A percentile compares a stretch with the other conserved stretches of the same genome.
Evolutionary conservation across 1,140 invertebrate species (phyloP).

Genomic region (Pseudomyrmex concolor): DNA sequence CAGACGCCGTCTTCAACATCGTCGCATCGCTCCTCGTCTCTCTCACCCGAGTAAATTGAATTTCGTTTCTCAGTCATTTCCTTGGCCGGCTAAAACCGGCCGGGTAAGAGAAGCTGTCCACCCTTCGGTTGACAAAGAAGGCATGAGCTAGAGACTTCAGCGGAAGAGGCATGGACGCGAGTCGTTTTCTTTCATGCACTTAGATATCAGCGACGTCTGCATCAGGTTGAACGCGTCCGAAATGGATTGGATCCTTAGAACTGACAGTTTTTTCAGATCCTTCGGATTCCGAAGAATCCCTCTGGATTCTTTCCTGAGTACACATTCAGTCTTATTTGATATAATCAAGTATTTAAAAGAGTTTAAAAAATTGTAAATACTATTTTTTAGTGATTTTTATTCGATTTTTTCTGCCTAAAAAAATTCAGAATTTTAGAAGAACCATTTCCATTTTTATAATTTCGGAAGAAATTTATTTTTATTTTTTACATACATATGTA

Average conservation of each 20-base stretch:
- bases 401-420: not conserved
- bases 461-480: too few species aligned
- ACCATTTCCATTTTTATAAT: too few species aligned
- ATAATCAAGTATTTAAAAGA: too few species aligned
- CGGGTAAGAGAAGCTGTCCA: conserved; percentile 37
- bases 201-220: conserved; percentile 51
- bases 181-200: conserved; percentile 66
- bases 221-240: conserved; percentile 65
- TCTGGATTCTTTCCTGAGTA: not conserved
- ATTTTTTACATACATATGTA: too few species aligned
- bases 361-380: too few species aligned
- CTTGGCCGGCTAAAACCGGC: conserved; percentile 31
- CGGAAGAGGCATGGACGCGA: not conserved
- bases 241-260: conserved; percentile 48
- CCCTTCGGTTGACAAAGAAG: conserved; percentile 49
- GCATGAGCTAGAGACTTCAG: not conserved
- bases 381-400: not conserved
- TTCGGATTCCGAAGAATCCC: conserved; percentile 16
- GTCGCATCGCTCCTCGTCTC: conserved; percentile 24
- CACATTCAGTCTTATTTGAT: too few species aligned
- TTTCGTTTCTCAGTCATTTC: conserved; percentile 50
- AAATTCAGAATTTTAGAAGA: too few species aligned
- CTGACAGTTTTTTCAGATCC: conserved; percentile 6
- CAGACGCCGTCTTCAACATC: conserved; percentile 30
- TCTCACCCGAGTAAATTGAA: conserved; percentile 37